Percentiles rank a stretch among this genome's conserved stretches.
Evolutionary conservation across 1,140 invertebrate genomes (phyloP).

Genomic region (Pentalonia nigronervosa): DNA sequence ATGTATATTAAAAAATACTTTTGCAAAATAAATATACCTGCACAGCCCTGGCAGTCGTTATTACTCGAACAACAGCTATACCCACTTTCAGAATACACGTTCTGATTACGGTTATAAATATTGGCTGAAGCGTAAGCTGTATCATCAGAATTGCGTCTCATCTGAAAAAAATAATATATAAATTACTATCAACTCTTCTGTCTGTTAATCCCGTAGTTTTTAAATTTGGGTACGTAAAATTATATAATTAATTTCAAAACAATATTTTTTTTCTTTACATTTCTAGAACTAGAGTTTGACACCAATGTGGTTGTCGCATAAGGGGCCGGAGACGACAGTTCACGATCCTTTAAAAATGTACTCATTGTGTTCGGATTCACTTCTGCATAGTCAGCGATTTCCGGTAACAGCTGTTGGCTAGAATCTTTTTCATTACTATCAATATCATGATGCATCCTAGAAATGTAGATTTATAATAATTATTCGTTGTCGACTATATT

Average conservation of each 20-base stretch:
- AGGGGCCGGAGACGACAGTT: conserved; percentile 60
- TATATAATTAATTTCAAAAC: background rate
- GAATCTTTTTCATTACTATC: conserved; percentile 57
- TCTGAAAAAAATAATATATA: background rate
- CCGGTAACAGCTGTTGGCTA: conserved; percentile 60
- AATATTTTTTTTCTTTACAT: conserved; percentile 13
- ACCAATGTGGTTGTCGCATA: conserved; percentile 62
- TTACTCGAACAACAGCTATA: conserved; percentile 55
- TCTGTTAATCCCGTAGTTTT: background rate
- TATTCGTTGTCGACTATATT: background rate
- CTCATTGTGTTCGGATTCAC: conserved; percentile 62
- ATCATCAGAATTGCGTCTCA: conserved; percentile 42
- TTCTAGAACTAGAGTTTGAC: conserved; percentile 57
- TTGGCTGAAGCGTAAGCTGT: conserved; percentile 47
- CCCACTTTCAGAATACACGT: conserved; percentile 36
- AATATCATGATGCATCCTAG: conserved; percentile 32
- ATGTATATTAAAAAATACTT: background rate
- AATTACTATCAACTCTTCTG: background rate
- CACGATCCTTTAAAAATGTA: conserved; percentile 59
- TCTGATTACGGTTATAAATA: conserved; percentile 39
- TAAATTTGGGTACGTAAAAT: background rate
- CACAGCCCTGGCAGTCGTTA: conserved; percentile 36
- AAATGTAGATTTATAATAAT: background rate
- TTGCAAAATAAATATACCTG: background rate
- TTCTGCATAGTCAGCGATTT: conserved; percentile 67